Conservation (phyloP, 2,888 invertebrate genomes). For the Caenorhabditis becei region DNA sequence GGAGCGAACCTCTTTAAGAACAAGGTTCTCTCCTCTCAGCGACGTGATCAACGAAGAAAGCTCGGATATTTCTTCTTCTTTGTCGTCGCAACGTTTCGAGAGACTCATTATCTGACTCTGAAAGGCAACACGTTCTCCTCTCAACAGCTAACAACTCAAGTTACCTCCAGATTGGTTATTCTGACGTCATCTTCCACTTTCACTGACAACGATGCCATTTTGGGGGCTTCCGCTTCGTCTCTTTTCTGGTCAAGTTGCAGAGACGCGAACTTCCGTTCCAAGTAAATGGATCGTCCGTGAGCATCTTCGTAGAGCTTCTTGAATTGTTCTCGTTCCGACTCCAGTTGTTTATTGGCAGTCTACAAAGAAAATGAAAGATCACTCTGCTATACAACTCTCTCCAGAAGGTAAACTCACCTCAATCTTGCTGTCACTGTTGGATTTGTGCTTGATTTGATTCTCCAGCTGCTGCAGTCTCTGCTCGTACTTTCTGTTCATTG, state of each 20-base stretch:
- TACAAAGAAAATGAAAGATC: slow-evolving; percentile 17
- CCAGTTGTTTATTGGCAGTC: slow-evolving; percentile 34
- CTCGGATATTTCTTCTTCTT: slow-evolving; percentile 55
- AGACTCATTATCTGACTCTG: slow-evolving; percentile 58
- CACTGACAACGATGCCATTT: not conserved
- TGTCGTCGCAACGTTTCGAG: slow-evolving; percentile 52
- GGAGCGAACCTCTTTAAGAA: slow-evolving; percentile 28
- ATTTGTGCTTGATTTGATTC: slow-evolving; percentile 30
- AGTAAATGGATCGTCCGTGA: slow-evolving; percentile 52
- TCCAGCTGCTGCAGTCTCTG: slow-evolving; percentile 42
- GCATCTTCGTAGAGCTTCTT: slow-evolving; percentile 61
- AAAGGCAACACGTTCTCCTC: not conserved
- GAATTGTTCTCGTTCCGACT: slow-evolving; percentile 55
- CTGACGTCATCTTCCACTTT: slow-evolving; percentile 36
- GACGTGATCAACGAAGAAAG: slow-evolving; percentile 11
- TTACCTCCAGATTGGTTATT: slow-evolving; percentile 44
- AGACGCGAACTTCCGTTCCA: slow-evolving; percentile 59
- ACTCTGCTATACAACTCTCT: too few relatives aligned
- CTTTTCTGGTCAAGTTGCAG: slow-evolving; percentile 57
- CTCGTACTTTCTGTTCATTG: slow-evolving; percentile 54
- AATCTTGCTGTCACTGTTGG: slow-evolving; percentile 22
- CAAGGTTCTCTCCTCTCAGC: slow-evolving; percentile 44
- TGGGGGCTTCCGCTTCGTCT: slow-evolving; percentile 39
- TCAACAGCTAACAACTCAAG: not conserved
- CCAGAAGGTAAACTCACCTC: too few relatives aligned